Conservation (phyloP, 2,888 invertebrate species). For the Callyntrura guangdongensis region DNA sequence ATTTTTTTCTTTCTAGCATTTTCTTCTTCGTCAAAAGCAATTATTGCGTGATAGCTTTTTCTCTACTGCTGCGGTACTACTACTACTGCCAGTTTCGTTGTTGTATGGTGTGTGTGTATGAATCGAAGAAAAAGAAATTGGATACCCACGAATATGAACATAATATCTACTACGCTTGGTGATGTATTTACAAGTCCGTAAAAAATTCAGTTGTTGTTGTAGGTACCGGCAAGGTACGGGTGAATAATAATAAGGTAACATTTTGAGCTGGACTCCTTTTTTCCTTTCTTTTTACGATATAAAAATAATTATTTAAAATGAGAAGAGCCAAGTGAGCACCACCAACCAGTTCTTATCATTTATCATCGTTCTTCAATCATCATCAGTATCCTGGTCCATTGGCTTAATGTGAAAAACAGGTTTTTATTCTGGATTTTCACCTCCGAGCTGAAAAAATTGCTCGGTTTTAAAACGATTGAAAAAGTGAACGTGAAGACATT, state of each 20-base stretch:
- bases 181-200: neutral
- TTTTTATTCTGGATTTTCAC: slow-evolving; percentile 64
- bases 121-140: neutral
- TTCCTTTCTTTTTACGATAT: slow-evolving; percentile 3
- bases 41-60: neutral
- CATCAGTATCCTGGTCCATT: slow-evolving; percentile 23
- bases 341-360: slow-evolving; percentile 36
- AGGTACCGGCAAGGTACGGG: neutral
- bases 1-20: neutral
- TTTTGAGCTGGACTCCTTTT: slow-evolving; percentile 11
- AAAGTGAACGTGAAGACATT: slow-evolving; percentile 21
- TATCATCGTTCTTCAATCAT: slow-evolving; percentile 31
- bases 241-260: neutral
- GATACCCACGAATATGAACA: neutral
- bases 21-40: neutral
- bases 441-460: slow-evolving; percentile 70
- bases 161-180: neutral
- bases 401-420: slow-evolving; percentile 67
- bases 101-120: neutral
- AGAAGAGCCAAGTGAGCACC: slow-evolving; percentile 41
- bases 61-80: no score
- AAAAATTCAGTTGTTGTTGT: slow-evolving; percentile 8
- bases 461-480: slow-evolving; percentile 65
- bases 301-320: slow-evolving; percentile 30
- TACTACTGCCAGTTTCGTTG: no score